Evolutionary conservation across 2,888 invertebrate genomes (phyloP).

Genomic region (Catocala sponsa): DNA sequence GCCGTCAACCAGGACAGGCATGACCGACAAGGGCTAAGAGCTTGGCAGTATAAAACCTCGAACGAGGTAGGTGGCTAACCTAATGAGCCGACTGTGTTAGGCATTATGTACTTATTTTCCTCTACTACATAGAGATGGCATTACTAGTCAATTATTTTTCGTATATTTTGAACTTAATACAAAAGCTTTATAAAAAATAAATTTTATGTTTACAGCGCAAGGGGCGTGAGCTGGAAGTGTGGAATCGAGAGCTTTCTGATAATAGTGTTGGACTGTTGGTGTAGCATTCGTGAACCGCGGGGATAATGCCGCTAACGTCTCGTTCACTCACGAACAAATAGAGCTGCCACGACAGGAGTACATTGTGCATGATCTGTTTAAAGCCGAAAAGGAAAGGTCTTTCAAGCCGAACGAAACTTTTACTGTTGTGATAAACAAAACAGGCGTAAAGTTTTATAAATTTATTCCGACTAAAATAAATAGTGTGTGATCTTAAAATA

Average conservation of each 20-base stretch:
- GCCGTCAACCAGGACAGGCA: conserved; percentile 89
- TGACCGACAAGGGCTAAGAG: conserved; percentile 88
- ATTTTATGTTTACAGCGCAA: not conserved
- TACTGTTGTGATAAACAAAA: not conserved
- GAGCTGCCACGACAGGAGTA: conserved; percentile 1
- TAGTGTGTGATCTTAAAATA: not conserved
- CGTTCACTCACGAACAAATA: conserved; percentile 5
- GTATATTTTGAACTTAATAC: not conserved
- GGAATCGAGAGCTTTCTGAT: not conserved
- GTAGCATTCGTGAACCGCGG: conserved; percentile 5
- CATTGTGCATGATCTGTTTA: not conserved
- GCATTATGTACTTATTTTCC: no score
- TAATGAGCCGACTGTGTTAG: no score
- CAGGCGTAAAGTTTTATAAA: conserved; percentile 15
- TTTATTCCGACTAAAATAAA: not conserved
- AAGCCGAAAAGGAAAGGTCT: not conserved
- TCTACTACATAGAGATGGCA: no score
- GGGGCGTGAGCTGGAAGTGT: conserved; percentile 1
- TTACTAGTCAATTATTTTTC: no score
- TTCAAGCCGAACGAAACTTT: not conserved
- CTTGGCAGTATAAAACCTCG: conserved; percentile 44
- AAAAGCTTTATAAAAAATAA: no score
- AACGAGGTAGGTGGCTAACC: not conserved
- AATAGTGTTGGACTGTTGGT: not conserved
- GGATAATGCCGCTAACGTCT: not conserved